Conservation (phyloP, 2,797 vertebrate genomes). For the Taeniopygia guttata region DNA sequence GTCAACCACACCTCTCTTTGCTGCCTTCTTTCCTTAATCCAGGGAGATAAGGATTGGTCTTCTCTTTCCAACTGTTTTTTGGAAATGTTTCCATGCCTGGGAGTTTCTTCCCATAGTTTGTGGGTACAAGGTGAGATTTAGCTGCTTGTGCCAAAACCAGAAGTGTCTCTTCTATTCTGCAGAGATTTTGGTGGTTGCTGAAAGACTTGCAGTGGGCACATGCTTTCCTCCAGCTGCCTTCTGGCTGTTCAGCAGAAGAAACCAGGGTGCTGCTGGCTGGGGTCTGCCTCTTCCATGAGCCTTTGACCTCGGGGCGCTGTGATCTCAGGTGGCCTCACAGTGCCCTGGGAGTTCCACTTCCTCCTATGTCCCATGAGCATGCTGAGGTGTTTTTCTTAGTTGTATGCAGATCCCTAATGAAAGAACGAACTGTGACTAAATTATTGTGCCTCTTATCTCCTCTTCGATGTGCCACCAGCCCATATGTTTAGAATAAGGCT, state of each 20-base stretch:
- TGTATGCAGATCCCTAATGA: neutral
- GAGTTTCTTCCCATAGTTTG: neutral
- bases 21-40: neutral
- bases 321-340: neutral
- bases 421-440: neutral
- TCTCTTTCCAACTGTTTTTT: neutral
- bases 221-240: neutral
- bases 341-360: neutral
- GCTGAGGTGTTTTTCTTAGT: neutral
- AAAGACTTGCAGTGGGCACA: neutral
- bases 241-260: neutral
- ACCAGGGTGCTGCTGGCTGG: neutral
- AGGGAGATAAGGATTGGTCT: neutral
- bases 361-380: neutral
- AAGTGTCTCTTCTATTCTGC: neutral
- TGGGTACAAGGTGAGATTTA: neutral
- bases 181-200: neutral
- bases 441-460: slow-evolving; percentile 4
- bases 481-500: neutral
- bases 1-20: neutral
- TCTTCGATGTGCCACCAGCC: neutral
- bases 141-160: neutral
- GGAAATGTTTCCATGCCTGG: neutral
- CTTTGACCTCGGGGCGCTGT: neutral
- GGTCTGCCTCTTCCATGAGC: neutral